phyloP scores from a whole-genome alignment of 1,140 invertebrate genomes.

The Drosophila prosaltans region DNA sequence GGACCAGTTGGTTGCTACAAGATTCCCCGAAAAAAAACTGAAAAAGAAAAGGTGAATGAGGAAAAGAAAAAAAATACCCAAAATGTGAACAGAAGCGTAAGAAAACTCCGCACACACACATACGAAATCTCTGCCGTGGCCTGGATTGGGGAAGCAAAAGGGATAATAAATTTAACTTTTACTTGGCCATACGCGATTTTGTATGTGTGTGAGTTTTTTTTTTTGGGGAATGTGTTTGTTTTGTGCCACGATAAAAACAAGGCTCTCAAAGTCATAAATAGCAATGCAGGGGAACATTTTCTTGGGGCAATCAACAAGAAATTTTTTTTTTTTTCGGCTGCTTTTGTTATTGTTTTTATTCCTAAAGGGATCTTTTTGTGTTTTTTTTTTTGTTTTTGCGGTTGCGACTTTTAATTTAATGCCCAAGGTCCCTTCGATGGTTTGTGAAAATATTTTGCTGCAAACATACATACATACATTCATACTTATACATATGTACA shows the following conservation, averaged over 20 bases:
- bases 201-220: too few species aligned
- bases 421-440: slow-evolving; percentile 36
- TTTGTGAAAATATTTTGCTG: slow-evolving; percentile 7
- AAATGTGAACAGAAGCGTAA: slow-evolving; percentile 45
- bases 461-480: background rate
- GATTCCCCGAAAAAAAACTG: background rate
- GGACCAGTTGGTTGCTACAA: slow-evolving; percentile 12
- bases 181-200: slow-evolving; percentile 15
- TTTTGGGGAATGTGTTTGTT: too few species aligned
- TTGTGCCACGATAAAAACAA: slow-evolving; percentile 14
- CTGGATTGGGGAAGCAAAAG: slow-evolving; percentile 12
- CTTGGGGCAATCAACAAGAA: slow-evolving; percentile 14
- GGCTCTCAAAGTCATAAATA: slow-evolving; percentile 37
- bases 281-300: slow-evolving; percentile 31
- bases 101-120: slow-evolving; percentile 18
- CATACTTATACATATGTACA: too few species aligned
- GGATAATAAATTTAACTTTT: slow-evolving; percentile 50
- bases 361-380: background rate
- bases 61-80: slow-evolving; percentile 1
- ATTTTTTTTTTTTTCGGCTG: background rate
- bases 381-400: slow-evolving; percentile 16
- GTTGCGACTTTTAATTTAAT: slow-evolving; percentile 62
- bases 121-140: slow-evolving; percentile 11
- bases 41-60: slow-evolving; percentile 18
- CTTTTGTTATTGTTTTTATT: slow-evolving; percentile 2